Conservation (phyloP, 2,888 invertebrate genomes). For the Anthophora plumipes region DNA sequence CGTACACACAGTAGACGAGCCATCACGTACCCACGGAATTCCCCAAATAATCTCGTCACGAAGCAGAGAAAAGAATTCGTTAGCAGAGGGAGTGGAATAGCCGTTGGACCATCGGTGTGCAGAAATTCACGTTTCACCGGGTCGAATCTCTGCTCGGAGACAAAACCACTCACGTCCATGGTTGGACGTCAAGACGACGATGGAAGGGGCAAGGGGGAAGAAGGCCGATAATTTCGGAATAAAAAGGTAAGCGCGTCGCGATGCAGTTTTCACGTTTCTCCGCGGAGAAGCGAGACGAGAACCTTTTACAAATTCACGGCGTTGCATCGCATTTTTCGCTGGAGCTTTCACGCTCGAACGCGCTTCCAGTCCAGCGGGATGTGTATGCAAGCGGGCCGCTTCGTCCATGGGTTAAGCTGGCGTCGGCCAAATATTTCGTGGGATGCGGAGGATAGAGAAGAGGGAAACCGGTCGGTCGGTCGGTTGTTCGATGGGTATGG, state of each 20-base stretch:
- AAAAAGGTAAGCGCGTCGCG: slow-evolving; percentile 21
- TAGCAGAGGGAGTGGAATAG: neutral
- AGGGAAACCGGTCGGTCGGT: slow-evolving; percentile 3
- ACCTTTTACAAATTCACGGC: slow-evolving; percentile 58
- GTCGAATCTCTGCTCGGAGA: slow-evolving; percentile 28
- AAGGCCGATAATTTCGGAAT: slow-evolving; percentile 40
- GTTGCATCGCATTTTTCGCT: slow-evolving; percentile 55
- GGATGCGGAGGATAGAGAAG: slow-evolving; percentile 22
- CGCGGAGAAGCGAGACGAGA: slow-evolving; percentile 4
- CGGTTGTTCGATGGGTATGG: slow-evolving; percentile 15
- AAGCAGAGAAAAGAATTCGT: slow-evolving; percentile 35
- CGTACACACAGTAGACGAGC: slow-evolving; percentile 4
- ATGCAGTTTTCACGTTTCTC: slow-evolving; percentile 34
- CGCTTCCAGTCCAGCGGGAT: slow-evolving; percentile 11
- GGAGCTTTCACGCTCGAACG: slow-evolving; percentile 56
- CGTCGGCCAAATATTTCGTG: slow-evolving; percentile 48
- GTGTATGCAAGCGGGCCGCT: neutral
- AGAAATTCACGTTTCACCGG: slow-evolving; percentile 55
- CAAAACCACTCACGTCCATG: slow-evolving; percentile 51
- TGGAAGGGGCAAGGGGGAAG: neutral
- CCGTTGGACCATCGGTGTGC: slow-evolving; percentile 42
- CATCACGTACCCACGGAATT: slow-evolving; percentile 23
- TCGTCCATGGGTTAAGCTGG: slow-evolving; percentile 46
- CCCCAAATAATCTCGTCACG: slow-evolving; percentile 31
- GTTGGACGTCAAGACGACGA: slow-evolving; percentile 38